Conservation (phyloP, 1,140 invertebrate species). For the Atta cephalotes region DNA sequence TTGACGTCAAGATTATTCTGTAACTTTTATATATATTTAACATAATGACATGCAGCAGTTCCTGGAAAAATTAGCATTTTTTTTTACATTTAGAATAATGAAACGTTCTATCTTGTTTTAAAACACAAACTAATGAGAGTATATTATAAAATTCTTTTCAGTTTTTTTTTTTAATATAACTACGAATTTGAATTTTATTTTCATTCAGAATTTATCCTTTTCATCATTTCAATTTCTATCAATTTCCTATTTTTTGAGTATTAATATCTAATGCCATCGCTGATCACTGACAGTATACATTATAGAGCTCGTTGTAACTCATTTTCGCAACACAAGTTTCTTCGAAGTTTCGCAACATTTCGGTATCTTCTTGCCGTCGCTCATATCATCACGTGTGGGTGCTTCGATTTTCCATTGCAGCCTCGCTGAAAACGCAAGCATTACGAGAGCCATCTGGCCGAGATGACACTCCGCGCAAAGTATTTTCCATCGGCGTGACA, state of each 20-base stretch:
- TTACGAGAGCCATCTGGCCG: slow-evolving; percentile 77
- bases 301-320: neutral
- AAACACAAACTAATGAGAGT: neutral
- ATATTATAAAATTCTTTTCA: neutral
- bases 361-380: neutral
- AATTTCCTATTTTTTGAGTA: neutral
- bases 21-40: neutral
- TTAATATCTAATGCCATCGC: neutral
- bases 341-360: slow-evolving; percentile 62
- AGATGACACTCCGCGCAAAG: slow-evolving; percentile 72
- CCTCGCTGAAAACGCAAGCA: slow-evolving; percentile 60
- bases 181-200: neutral
- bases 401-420: slow-evolving; percentile 70
- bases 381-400: slow-evolving; percentile 64
- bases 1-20: slow-evolving; percentile 28
- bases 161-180: neutral
- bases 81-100: neutral
- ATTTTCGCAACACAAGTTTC: slow-evolving; percentile 28
- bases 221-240: neutral
- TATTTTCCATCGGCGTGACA: slow-evolving; percentile 71
- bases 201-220: neutral
- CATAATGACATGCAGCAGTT: neutral
- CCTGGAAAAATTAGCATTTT: neutral
- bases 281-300: neutral
- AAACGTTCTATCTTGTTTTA: neutral